A percentile compares a stretch with the other conserved stretches of the same genome.
Evolutionary conservation across 2,888 invertebrate species (phyloP).

Genomic region (Drosophila recens): DNA sequence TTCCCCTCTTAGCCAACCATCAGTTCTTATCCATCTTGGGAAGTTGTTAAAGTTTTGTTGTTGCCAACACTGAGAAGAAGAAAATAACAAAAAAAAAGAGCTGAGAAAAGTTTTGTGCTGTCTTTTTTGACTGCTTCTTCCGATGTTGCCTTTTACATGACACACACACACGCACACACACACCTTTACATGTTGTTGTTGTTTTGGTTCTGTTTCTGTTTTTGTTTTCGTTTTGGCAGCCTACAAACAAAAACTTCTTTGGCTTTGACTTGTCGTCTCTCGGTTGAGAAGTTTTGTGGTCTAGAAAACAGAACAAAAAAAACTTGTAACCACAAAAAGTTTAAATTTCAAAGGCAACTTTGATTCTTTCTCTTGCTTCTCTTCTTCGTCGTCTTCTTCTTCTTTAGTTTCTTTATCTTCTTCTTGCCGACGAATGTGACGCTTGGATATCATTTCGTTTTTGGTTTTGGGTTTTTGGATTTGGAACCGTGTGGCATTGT

Average conservation of each 20-base stretch:
- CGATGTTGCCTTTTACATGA: constrained; percentile 44
- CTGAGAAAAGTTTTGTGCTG: constrained; percentile 68
- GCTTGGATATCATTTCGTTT: constrained; percentile 71
- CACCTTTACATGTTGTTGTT: constrained; percentile 30
- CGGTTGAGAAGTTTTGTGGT: constrained; percentile 71
- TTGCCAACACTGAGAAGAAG: constrained; percentile 6
- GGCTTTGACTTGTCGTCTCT: constrained; percentile 55
- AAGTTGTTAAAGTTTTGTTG: constrained; percentile 70
- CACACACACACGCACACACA: constrained; percentile 29
- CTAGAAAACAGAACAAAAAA: constrained; percentile 56
- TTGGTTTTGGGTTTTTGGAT: constrained; percentile 31
- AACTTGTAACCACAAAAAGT: constrained; percentile 64
- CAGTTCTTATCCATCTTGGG: constrained; percentile 64
- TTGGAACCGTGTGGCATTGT: constrained; percentile 57
- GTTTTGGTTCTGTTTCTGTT: constrained; percentile 45
- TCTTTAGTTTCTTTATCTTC: constrained; percentile 25
- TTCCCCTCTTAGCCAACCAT: constrained; percentile 4
- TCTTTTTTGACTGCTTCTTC: constrained; percentile 55
- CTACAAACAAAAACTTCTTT: constrained; percentile 41
- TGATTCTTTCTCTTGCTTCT: constrained; percentile 36
- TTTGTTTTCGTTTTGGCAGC: constrained; percentile 62
- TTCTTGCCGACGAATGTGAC: constrained; percentile 57
- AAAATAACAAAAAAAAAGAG: constrained; percentile 47
- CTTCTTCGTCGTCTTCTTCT: constrained; percentile 21
- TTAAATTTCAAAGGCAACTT: constrained; percentile 63